Evolutionary conservation across 1,140 invertebrate genomes (phyloP).

Genomic region (Procambarus clarkii): DNA sequence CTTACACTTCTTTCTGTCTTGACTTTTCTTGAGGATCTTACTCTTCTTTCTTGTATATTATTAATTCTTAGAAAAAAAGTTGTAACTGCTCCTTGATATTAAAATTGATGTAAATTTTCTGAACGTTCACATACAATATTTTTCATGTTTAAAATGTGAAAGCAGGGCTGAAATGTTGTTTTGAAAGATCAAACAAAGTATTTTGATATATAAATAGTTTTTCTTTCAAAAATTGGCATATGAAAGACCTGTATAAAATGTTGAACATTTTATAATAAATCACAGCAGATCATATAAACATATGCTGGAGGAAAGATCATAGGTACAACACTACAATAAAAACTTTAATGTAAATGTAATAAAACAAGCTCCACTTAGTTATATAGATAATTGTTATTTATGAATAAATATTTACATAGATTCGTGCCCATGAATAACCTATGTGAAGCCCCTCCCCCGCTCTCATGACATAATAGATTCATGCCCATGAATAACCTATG

Average conservation of each 20-base stretch:
- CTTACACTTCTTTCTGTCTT: too few species aligned
- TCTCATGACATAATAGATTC: too few species aligned
- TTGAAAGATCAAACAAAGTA: neutral
- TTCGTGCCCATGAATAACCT: neutral
- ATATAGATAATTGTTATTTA: neutral
- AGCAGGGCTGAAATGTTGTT: neutral
- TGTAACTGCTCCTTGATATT: too few species aligned
- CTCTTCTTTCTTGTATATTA: too few species aligned
- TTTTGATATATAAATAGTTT: neutral
- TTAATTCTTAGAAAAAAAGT: too few species aligned
- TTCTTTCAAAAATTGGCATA: neutral
- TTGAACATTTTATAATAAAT: neutral
- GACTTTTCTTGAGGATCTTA: too few species aligned
- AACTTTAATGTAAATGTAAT: neutral
- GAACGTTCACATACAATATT: too few species aligned
- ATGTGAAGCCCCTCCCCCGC: neutral
- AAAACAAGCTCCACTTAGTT: neutral
- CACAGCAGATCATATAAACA: neutral
- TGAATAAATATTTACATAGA: slow-evolving; percentile 17
- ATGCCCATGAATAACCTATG: neutral
- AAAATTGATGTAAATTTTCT: too few species aligned
- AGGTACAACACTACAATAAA: neutral
- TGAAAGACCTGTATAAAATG: neutral
- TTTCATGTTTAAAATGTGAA: neutral
- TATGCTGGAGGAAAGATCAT: neutral